A percentile compares a stretch with the other conserved stretches of the same genome.
Conservation (phyloP, 2,113 vertebrate genomes). For the Syngnathus floridae region DNA sequence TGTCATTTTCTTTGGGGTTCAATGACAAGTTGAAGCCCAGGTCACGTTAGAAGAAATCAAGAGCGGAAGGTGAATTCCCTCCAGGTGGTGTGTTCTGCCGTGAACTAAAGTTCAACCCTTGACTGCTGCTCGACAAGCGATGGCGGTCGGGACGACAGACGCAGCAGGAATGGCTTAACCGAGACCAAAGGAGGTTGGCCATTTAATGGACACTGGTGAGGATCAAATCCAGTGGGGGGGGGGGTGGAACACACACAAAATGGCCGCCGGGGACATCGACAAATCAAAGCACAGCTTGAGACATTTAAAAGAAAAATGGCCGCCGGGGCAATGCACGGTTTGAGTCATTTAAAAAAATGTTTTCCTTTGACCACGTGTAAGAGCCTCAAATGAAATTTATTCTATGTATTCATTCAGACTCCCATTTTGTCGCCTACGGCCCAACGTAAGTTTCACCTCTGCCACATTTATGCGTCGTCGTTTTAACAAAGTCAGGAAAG, state of each 20-base stretch:
- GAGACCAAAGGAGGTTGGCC: conserved; percentile 45
- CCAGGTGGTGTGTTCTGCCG: not conserved
- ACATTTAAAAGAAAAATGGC: not conserved
- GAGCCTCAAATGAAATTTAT: conserved; percentile 9
- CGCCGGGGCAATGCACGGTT: too few relatives aligned
- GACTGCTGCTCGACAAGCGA: conserved; percentile 1
- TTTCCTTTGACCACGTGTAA: not conserved
- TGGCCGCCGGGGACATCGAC: conserved; percentile 22
- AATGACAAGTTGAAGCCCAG: not conserved
- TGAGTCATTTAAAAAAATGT: not conserved
- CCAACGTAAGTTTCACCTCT: conserved; percentile 37
- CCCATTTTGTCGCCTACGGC: conserved; percentile 20
- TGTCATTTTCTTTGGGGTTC: not conserved
- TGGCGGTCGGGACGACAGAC: not conserved
- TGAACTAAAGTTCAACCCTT: not conserved
- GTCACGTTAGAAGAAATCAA: conserved; percentile 1
- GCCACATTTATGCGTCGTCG: conserved; percentile 48
- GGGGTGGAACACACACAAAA: conserved; percentile 6
- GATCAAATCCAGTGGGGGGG: conserved; percentile 37
- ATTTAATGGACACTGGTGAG: conserved; percentile 40
- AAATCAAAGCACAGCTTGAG: conserved; percentile 40
- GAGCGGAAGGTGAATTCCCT: conserved; percentile 1
- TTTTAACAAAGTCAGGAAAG: conserved; percentile 41
- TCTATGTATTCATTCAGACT: conserved; percentile 29
- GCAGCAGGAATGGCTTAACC: not conserved